Evolutionary conservation across 2,113 vertebrate genomes (phyloP).

Genomic region (Andinoacara biseriatus): DNA sequence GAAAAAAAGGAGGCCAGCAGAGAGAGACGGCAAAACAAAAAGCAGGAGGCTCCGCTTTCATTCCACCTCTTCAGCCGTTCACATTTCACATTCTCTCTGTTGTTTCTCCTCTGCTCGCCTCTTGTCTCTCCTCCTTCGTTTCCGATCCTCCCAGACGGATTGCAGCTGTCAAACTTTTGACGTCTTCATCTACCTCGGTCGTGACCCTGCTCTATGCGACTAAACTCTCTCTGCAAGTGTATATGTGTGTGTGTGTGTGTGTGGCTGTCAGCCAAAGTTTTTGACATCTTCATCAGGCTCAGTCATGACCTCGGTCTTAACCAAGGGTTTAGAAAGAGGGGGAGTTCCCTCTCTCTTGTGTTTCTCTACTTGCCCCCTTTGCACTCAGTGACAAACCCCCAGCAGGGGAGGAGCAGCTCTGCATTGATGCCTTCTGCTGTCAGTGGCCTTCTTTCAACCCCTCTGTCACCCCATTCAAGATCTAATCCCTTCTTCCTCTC

Average conservation of each 20-base stretch:
- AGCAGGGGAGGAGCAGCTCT: slow-evolving; percentile 61
- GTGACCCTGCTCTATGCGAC: slow-evolving; percentile 71
- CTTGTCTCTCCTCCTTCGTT: slow-evolving; percentile 57
- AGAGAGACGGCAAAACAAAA: slow-evolving; percentile 60
- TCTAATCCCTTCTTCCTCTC: slow-evolving; percentile 75
- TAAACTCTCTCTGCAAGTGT: slow-evolving; percentile 47
- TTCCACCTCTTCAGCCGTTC: slow-evolving; percentile 60
- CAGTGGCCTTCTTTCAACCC: slow-evolving; percentile 73
- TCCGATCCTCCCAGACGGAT: slow-evolving; percentile 71
- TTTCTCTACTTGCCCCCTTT: slow-evolving; percentile 69
- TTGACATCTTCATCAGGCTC: slow-evolving; percentile 81
- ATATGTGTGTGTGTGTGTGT: slow-evolving; percentile 25
- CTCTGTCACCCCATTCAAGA: slow-evolving; percentile 65
- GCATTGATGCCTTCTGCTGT: slow-evolving; percentile 79
- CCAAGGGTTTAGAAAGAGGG: slow-evolving; percentile 61
- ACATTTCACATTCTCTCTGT: slow-evolving; percentile 70
- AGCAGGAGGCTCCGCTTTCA: slow-evolving; percentile 66
- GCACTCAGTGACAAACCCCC: slow-evolving; percentile 65
- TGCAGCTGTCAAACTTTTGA: slow-evolving; percentile 85
- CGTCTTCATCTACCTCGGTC: slow-evolving; percentile 80
- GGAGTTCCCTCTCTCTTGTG: slow-evolving; percentile 76
- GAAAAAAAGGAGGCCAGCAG: slow-evolving; percentile 22
- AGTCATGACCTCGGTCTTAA: slow-evolving; percentile 79
- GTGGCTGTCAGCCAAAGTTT: slow-evolving; percentile 69
- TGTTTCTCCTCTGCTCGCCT: slow-evolving; percentile 46